Conservation (phyloP, 2,888 invertebrate species). For the Alentia gelatinosa region DNA sequence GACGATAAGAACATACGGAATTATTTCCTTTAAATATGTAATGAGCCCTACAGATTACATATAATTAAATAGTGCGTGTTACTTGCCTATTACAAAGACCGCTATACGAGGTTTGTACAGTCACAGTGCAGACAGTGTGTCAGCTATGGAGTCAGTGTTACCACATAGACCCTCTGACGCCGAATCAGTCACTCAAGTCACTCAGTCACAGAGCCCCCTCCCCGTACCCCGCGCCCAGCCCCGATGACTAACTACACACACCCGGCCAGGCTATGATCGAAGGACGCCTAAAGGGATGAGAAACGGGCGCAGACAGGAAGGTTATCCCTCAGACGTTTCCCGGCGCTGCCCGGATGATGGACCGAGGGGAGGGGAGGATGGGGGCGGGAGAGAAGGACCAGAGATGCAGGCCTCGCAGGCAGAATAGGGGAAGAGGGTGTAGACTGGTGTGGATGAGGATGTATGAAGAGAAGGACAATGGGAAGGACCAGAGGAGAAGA, state of each 20-base stretch:
- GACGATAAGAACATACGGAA: too few relatives aligned
- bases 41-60: too few relatives aligned
- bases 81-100: too few relatives aligned
- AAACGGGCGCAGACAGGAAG: slow-evolving; percentile 26
- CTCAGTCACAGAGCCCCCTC: neutral
- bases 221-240: neutral
- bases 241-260: slow-evolving; percentile 25
- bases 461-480: neutral
- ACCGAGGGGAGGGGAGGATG: neutral
- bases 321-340: neutral
- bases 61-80: too few relatives aligned
- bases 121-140: too few relatives aligned
- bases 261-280: slow-evolving; percentile 13
- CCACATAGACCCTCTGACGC: too few relatives aligned
- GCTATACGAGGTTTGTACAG: too few relatives aligned
- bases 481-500: neutral
- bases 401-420: neutral
- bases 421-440: neutral
- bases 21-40: too few relatives aligned
- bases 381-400: neutral
- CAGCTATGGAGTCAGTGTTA: too few relatives aligned
- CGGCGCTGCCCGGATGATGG: neutral
- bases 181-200: neutral
- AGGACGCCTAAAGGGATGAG: slow-evolving; percentile 20
- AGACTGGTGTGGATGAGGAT: neutral